phyloP scores from a whole-genome alignment of 2,888 invertebrate species.

The Apeira syringaria region DNA sequence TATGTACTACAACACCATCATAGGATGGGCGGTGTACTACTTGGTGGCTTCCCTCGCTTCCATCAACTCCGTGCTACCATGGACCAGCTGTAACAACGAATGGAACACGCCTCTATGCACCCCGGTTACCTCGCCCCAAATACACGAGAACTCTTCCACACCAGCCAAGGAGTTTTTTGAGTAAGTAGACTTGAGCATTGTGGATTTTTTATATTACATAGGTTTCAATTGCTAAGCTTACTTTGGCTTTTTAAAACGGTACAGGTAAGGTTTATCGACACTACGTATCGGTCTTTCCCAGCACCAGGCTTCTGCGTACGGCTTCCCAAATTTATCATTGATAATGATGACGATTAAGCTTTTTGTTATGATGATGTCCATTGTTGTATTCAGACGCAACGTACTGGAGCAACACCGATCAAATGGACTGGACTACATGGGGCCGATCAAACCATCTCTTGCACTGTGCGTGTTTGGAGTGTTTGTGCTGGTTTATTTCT shows the following conservation, averaged over 20 bases:
- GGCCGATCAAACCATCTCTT: slow-evolving; percentile 94
- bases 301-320: too few relatives aligned
- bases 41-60: slow-evolving; percentile 92
- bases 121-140: slow-evolving; percentile 83
- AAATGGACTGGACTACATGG: slow-evolving; percentile 93
- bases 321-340: too few relatives aligned
- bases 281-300: too few relatives aligned
- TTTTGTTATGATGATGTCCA: background rate
- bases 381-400: slow-evolving; percentile 85
- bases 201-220: too few relatives aligned
- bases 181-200: slow-evolving; percentile 78
- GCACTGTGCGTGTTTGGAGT: slow-evolving; percentile 95
- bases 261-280: too few relatives aligned
- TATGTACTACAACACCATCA: slow-evolving; percentile 98
- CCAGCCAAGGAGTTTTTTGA: slow-evolving; percentile 95
- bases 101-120: slow-evolving; percentile 94
- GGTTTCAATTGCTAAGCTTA: too few relatives aligned
- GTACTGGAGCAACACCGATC: slow-evolving; percentile 93
- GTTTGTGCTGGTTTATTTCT: slow-evolving; percentile 97
- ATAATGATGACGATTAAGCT: too few relatives aligned
- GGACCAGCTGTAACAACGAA: slow-evolving; percentile 93
- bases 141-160: slow-evolving; percentile 85
- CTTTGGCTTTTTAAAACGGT: too few relatives aligned
- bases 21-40: slow-evolving; percentile 97
- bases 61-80: slow-evolving; percentile 91